Evolutionary conservation across 2,888 invertebrate genomes (phyloP), one percentile per base, ranked within the genome.

Genomic region (Aethes cnicana): DNA sequence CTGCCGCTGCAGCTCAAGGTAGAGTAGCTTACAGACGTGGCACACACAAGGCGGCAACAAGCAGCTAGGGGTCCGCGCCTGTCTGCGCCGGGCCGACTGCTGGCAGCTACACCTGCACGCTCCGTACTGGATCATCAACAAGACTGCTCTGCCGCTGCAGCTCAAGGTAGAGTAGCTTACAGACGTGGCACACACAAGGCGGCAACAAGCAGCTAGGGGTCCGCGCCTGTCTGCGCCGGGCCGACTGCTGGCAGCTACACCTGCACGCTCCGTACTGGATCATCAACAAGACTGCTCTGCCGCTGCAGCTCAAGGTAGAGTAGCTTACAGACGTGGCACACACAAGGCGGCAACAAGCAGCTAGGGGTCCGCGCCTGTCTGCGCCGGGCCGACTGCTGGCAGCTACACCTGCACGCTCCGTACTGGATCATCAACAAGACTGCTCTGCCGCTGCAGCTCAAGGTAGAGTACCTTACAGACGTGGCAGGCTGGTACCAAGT

Each of bases 61-160:
- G 61, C 92, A 94, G 62, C 86, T 95, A 59, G 90, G 92, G 14
- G 86, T 96, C 37, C 92, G 93, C 68, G 91, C 95, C 18, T 92
- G 92, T 59, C 90, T 94, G 12, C 93, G 92, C 53, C 88, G 93
- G 43, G 89, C 89, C 25, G 91, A 91, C 42, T 91, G 92, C 62
- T 92, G 93, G 79, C 91, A 93, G 57, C 77, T 96, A 46, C 91
- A 91, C 66, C 87, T 96, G 67, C 94, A 95, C 74, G 93, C 95
- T 1, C 95, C 95, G 9, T 96, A 95, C 77, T 97, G 97, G 97
- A 91, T 97, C 68, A 93, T 97, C 58, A 97, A 97, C 83, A 96
- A 96, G 81, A 95, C 96, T 2, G 95, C 95, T 8, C 82, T 97
- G 55, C 96, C 97, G 2, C 77, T 97, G 58, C 94, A 94, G 74